Percentiles rank a stretch among this genome's conserved stretches.
phyloP scores from a whole-genome alignment of 2,888 invertebrate species.

The Oxystoma pomonae region DNA sequence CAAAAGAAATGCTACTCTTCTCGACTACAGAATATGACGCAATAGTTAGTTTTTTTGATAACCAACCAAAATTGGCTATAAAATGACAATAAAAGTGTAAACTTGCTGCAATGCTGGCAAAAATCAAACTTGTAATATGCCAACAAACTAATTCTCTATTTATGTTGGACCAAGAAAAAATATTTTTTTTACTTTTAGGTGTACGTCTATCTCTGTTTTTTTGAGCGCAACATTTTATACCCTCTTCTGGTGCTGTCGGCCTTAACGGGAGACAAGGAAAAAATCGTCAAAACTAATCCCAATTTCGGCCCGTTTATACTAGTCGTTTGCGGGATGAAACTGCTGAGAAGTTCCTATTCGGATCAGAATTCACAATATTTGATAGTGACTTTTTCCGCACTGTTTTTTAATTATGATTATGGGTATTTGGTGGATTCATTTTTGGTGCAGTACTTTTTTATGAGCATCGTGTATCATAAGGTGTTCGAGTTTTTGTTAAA shows the following conservation, averaged over 20 bases:
- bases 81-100: no score
- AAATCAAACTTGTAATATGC: no score
- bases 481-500: conserved; percentile 90
- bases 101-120: no score
- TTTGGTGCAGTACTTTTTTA: conserved; percentile 88
- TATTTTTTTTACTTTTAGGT: conserved; percentile 48
- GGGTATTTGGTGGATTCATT: conserved; percentile 78
- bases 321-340: conserved; percentile 83
- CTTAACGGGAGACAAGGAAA: conserved; percentile 78
- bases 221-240: conserved; percentile 89
- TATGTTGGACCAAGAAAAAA: no score
- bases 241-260: conserved; percentile 88
- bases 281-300: conserved; percentile 74
- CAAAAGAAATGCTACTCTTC: no score
- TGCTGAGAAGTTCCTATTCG: conserved; percentile 84
- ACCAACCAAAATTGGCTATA: no score
- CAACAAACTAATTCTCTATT: no score
- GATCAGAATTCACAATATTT: conserved; percentile 90
- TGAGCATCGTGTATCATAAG: conserved; percentile 83
- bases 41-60: no score
- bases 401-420: conserved; percentile 85
- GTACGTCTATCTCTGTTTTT: conserved; percentile 83
- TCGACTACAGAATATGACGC: no score
- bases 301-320: conserved; percentile 78
- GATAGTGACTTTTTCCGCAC: conserved; percentile 82